phyloP scores from a whole-genome alignment of 1,140 invertebrate genomes.

The Caenorhabditis inopinata region DNA sequence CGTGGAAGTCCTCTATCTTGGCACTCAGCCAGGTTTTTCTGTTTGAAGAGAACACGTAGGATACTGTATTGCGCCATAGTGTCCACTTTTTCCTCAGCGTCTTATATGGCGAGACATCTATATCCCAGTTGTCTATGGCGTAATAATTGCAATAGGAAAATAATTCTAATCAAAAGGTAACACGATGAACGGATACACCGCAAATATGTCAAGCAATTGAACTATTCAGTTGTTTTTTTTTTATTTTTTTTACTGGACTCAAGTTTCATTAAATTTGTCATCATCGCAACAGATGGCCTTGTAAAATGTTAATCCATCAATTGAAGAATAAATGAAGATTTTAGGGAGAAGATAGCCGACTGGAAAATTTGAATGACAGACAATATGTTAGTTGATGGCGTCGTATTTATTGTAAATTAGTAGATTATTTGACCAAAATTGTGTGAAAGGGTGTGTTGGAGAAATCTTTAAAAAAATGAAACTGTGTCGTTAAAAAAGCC shows the following conservation, averaged over 20 bases:
- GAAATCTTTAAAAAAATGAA: too few relatives aligned
- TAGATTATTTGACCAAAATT: too few relatives aligned
- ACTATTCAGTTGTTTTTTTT: background rate
- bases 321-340: background rate
- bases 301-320: conserved; percentile 22
- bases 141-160: background rate
- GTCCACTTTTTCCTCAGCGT: background rate
- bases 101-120: too few relatives aligned
- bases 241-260: background rate
- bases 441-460: too few relatives aligned
- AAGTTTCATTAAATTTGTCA: too few relatives aligned
- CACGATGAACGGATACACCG: background rate
- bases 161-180: background rate
- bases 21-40: background rate
- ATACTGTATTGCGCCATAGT: background rate
- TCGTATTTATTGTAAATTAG: too few relatives aligned
- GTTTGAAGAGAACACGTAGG: background rate
- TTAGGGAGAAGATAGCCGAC: background rate
- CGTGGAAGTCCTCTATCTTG: background rate
- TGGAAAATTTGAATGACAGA: background rate
- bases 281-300: background rate
- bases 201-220: background rate
- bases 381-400: too few relatives aligned
- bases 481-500: too few relatives aligned
- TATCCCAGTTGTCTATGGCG: background rate